phyloP scores from a whole-genome alignment of 2,113 vertebrate species.

The Dasyprocta punctata region DNA sequence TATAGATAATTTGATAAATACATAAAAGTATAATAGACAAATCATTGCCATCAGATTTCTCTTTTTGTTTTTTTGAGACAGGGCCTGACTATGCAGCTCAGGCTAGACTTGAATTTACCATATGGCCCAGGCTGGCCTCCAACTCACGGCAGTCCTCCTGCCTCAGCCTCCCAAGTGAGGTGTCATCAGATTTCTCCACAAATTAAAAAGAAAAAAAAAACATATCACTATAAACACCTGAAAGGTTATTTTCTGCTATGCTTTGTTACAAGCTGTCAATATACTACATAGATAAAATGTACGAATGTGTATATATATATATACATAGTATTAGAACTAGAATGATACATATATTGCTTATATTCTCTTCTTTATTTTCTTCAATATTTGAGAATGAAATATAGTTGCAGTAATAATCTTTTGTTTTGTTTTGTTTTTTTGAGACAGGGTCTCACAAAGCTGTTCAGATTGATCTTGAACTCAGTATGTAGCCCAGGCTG shows the following conservation, averaged over 20 bases:
- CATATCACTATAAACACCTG: background rate
- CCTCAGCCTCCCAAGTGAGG: too few relatives aligned
- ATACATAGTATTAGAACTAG: background rate
- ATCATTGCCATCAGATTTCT: slow-evolving; percentile 5
- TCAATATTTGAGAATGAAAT: slow-evolving; percentile 36
- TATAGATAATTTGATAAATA: slow-evolving; percentile 40
- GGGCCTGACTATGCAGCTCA: too few relatives aligned
- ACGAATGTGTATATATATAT: background rate
- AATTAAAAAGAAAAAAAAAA: background rate
- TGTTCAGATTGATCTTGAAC: background rate
- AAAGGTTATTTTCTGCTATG: background rate
- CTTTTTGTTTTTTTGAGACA: background rate
- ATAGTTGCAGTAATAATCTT: background rate
- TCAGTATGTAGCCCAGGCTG: background rate
- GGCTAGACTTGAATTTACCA: too few relatives aligned
- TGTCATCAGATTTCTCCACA: background rate
- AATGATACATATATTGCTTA: background rate
- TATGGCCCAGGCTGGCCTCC: too few relatives aligned
- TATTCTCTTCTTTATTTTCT: background rate
- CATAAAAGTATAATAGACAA: slow-evolving; percentile 21
- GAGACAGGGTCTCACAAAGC: background rate
- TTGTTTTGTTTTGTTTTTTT: background rate
- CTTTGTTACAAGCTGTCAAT: background rate
- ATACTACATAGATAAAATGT: background rate
- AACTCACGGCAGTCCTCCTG: too few relatives aligned